Evolutionary conservation across 2,888 invertebrate species (phyloP), one percentile per base, ranked within the genome.

Genomic region (Cryptocheilus praepositus): DNA sequence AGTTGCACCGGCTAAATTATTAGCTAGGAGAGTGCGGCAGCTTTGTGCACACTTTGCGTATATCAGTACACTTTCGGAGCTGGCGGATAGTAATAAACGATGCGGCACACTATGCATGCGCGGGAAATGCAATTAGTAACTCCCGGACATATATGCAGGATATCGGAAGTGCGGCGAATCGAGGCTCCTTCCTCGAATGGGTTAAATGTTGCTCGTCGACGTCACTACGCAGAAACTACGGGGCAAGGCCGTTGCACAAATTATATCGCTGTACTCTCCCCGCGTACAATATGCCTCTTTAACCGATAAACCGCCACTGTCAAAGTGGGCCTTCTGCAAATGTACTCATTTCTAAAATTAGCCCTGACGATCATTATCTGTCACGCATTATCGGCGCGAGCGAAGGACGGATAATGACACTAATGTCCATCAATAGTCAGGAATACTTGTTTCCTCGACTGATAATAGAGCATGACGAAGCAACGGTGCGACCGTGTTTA

Each of bases 271-370:
- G 18, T 2, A 51, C 52, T 57, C n/a, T 4, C 60, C 21, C 36
- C 56, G 16, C 52, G 59, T 28, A 44, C 64, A 19, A 25, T 64
- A 62, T 64, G 56, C 61, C 58, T 51, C 54, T 61, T 43, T 53
- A 59, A 18, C 13, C 28, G 19, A 21, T 45, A 62, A 70, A 58
- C n/a, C 22, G 44, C 19, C 8, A 45, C 57, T 45, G n/a, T 16
- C 5, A 49, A 36, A 25, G 51, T 49, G 51, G 45, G 36, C 19
- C 46, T 57, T 51, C 57, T 36, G 22, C 46, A 53, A 16, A 36
- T 43, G 57, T 61, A 58, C 66, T 76, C 74, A 71, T 64, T 59
- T 67, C 76, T 76, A 77, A 77, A 77, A 69, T 77, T 76, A 76
- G 64, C 67, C 54, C 51, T 67, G 46, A 51, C 44, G 43, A 15